A percentile compares a stretch with the other conserved stretches of the same genome.
phyloP scores from a whole-genome alignment of 2,113 vertebrate species.

The Lasiurus cinereus region DNA sequence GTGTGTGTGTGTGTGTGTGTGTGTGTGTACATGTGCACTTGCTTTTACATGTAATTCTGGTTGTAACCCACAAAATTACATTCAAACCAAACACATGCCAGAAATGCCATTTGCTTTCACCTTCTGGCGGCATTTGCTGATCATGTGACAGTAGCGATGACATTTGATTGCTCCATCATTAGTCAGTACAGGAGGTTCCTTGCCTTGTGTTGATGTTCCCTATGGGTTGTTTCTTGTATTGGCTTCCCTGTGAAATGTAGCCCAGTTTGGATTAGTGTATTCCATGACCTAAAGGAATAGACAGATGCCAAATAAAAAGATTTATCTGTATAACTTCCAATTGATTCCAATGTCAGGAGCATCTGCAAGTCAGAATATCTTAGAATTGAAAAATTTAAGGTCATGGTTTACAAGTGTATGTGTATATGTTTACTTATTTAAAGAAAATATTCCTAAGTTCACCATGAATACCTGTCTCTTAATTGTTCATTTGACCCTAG shows the following conservation, averaged over 20 bases:
- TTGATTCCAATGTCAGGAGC: neutral
- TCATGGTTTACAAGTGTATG: neutral
- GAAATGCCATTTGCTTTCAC: neutral
- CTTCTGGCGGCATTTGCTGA: neutral
- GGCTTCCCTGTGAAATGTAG: neutral
- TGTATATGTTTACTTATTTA: neutral
- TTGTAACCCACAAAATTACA: conserved; percentile 19
- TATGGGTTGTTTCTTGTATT: neutral
- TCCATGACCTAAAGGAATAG: neutral
- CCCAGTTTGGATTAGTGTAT: neutral
- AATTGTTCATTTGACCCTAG: neutral
- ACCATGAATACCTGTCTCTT: neutral
- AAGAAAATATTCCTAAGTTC: neutral
- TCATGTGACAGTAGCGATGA: no score
- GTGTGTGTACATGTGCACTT: neutral
- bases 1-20: neutral
- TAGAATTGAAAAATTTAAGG: neutral
- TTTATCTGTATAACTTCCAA: neutral
- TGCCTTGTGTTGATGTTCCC: neutral
- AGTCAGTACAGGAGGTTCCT: neutral
- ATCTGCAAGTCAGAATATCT: neutral
- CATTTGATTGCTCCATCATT: neutral
- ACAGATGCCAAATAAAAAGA: neutral
- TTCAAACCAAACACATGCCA: neutral
- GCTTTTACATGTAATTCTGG: neutral